Evolutionary conservation across 2,888 invertebrate species (phyloP), one percentile per base, ranked within the genome.

Genomic region (Chloroclysta siterata): DNA sequence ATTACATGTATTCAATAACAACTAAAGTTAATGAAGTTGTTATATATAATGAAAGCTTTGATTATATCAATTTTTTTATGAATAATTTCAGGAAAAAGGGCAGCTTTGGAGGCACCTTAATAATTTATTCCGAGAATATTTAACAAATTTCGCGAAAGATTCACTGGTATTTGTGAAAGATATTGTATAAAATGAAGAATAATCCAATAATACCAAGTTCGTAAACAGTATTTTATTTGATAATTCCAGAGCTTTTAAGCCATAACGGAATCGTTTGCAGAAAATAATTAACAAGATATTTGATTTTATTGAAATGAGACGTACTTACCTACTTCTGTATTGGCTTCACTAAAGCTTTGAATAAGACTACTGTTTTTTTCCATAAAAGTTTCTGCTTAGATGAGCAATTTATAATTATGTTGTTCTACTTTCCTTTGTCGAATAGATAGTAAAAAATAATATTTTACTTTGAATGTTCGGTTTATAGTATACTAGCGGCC

Each of bases 141-240:
- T 17, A 11, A 46, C 46, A 17, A 42, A 14, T 15, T 44, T 15
- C 7, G 15, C 6, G 15, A 15, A 44, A 15, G 5, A 44, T 46
- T 46, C 11, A 46, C 46, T 17, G 17, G 15, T 17, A 11, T 48
- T 48, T 48, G n/a, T 28, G 28, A 51, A 28, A 15, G 57, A 17
- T 50, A 33, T 46, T 59, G 44, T 46, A 28, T 28, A 53, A 39
- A 59, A 41, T 59, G 53, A 46, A 22, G 3, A 17, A 46, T 46
- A 46, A 46, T 46, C 46, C 46, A 46, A 17, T 46, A 46, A 46
- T 46, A 46, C 46, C 46, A 17, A 17, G 17, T n/a, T 10, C 46
- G 17, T 46, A 46, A 46, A 46, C 17, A 46, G 11, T 17, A 28
- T 28, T n/a, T n/a, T 48, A 28, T 48, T 28, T 0, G 0, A 48